phyloP scores from a whole-genome alignment of 2,797 vertebrate genomes.

The Eidolon dupreanum region DNA sequence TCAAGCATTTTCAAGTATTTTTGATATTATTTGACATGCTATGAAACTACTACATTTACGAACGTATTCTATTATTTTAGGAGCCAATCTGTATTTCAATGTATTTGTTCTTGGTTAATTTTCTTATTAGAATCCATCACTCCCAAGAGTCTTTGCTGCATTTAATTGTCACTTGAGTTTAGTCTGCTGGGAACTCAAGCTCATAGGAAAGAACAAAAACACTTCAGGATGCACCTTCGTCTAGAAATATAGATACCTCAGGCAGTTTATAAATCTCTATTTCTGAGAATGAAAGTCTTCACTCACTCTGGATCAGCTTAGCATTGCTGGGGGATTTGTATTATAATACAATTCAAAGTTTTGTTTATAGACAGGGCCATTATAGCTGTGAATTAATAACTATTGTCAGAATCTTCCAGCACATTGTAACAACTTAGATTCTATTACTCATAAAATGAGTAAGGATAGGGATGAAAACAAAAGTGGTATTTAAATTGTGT shows the following conservation, averaged over 20 bases:
- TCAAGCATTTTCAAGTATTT: conserved; percentile 52
- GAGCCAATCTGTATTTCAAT: conserved; percentile 11
- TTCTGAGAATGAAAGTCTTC: conserved; percentile 53
- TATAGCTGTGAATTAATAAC: conserved; percentile 32
- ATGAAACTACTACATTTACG: conserved; percentile 26
- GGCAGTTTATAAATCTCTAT: conserved; percentile 56
- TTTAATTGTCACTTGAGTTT: conserved; percentile 30
- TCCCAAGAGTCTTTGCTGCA: conserved; percentile 23
- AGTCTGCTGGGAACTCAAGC: conserved; percentile 22
- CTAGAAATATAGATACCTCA: conserved; percentile 15
- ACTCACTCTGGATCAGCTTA: background rate
- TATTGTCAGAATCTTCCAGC: background rate
- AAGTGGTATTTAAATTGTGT: background rate
- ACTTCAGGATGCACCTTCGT: conserved; percentile 3
- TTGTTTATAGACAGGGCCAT: background rate
- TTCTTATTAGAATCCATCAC: conserved; percentile 56
- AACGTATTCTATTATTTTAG: conserved; percentile 22
- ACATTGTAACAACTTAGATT: background rate
- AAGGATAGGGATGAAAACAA: conserved; percentile 15
- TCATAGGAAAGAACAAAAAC: conserved; percentile 15
- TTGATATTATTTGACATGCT: conserved; percentile 38
- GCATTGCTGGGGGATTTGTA: background rate
- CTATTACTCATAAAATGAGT: conserved; percentile 22
- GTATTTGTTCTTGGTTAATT: conserved; percentile 5
- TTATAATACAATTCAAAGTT: background rate